Evolutionary conservation across 1,140 invertebrate genomes (phyloP), one percentile per base, ranked within the genome.

Genomic region (Oreohelix idahoensis): DNA sequence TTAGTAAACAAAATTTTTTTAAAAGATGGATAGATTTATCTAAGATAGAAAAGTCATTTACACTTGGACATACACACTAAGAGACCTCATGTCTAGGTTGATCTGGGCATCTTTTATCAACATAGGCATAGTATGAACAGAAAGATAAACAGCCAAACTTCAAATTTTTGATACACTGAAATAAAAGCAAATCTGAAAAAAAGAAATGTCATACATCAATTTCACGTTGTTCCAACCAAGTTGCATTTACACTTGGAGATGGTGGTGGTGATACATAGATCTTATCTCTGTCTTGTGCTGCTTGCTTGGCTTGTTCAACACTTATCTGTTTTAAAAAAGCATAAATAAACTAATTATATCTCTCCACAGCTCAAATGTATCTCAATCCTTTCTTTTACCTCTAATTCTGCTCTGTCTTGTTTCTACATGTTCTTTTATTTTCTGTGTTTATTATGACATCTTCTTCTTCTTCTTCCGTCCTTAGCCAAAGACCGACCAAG

Each of bases 211-310:
- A 83, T 86, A 90, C 90, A 87, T 89, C 87, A 58, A 91, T 82
- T 79, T 89, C 86, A 45, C 87, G 84, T 45, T 87, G 83, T 75
- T 92, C 89, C 53, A 91, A 81, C 92, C 92, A 92, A 15, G 92
- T 92, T 38, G 88, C 80, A 85, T 92, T 89, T 0, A 81, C 51
- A 35, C 85, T 82, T 23, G 89, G 87, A 32, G 83, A 83, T 17
- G 91, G 90, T 63, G 90, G 89, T 5, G 90, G 90, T 13, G 91
- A 91, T 13, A 82, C 86, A 80, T 90, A 92, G 38, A 92, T 91
- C 69, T 90, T 88, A 84, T 92, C 91, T 63, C 76, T 81, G 32
- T 89, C 88, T 23, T 89, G 75, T 15, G 90, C 88, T 63, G 84
- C 84, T 82, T 90, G 86, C 51, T 90, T 88, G 51, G 89, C 87